These are phyloP conservation scores for Dryas iulia DNA, from an alignment of 1,140 invertebrate species.

Conservation along the genomic window DNA sequence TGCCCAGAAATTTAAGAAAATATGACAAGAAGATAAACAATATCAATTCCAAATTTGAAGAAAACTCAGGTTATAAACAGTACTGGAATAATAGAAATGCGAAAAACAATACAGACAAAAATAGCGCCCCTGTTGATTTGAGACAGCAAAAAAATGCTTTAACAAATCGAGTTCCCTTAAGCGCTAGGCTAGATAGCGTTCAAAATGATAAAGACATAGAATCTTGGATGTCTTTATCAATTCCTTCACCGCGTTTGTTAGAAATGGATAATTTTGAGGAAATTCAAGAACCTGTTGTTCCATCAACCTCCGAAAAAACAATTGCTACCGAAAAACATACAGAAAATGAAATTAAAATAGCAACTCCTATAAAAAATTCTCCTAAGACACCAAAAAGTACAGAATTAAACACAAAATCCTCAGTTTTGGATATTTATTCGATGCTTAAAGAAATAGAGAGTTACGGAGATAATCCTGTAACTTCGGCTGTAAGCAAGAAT, in stretches of 20 bases:
- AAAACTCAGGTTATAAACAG: constrained; percentile 46
- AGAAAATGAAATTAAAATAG: constrained; percentile 17
- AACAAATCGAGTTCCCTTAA: constrained; percentile 46
- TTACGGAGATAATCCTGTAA: constrained; percentile 66
- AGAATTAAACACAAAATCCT: constrained; percentile 63
- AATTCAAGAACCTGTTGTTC: constrained; percentile 1
- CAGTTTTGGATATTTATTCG: constrained; percentile 75
- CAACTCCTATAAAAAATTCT: constrained; percentile 8
- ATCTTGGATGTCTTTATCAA: constrained; percentile 77
- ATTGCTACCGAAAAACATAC: constrained; percentile 16
- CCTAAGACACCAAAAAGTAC: constrained; percentile 35
- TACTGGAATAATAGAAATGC: constrained; percentile 60
- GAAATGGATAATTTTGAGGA: constrained; percentile 43
- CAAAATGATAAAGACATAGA: constrained; percentile 76
- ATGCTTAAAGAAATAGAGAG: constrained; percentile 78
- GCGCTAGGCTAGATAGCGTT: constrained; percentile 65
- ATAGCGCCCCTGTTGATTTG: constrained; percentile 40
- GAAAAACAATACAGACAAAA: constrained; percentile 39
- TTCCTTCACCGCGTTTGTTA: constrained; percentile 56
- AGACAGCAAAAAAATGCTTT: constrained; percentile 53
- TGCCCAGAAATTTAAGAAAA: constrained; percentile 50
- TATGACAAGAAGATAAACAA: constrained; percentile 56
- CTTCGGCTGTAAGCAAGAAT: constrained; percentile 34
- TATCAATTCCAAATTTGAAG: constrained; percentile 42
- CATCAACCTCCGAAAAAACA: background rate